Percentiles rank a stretch among this genome's conserved stretches.
Evolutionary conservation across 2,113 vertebrate genomes (phyloP).

Genomic region (Alectura lathami): DNA sequence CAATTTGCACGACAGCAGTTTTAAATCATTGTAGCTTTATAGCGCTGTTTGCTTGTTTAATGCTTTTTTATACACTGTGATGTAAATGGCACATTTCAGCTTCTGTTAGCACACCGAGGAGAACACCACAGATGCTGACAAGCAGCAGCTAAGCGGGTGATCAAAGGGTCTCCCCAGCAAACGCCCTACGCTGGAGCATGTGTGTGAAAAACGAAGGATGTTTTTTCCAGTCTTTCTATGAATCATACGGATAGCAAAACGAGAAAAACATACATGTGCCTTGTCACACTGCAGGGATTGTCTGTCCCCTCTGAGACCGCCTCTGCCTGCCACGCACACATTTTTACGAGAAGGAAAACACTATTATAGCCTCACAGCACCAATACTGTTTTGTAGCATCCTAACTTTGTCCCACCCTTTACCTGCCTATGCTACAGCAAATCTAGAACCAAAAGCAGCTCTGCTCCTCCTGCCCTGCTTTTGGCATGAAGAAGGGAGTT

Average conservation of each 20-base stretch:
- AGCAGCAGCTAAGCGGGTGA: not conserved
- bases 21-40: not conserved
- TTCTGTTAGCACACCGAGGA: not conserved
- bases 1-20: not conserved
- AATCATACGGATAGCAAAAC: not conserved
- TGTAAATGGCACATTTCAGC: not conserved
- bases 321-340: not conserved
- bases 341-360: not conserved
- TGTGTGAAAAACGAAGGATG: not conserved
- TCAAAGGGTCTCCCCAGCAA: not conserved
- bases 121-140: not conserved
- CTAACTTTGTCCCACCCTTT: not conserved
- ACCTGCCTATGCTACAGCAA: not conserved
- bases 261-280: not conserved
- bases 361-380: not conserved
- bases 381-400: not conserved
- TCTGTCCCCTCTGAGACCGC: not conserved
- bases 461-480: not conserved
- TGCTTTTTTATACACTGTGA: not conserved
- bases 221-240: not conserved
- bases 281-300: not conserved
- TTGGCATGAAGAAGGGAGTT: not conserved
- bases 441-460: not conserved
- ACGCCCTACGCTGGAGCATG: not conserved
- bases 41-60: not conserved